Evolutionary conservation across 1,140 invertebrate species (phyloP).

Genomic region (Physella acuta): DNA sequence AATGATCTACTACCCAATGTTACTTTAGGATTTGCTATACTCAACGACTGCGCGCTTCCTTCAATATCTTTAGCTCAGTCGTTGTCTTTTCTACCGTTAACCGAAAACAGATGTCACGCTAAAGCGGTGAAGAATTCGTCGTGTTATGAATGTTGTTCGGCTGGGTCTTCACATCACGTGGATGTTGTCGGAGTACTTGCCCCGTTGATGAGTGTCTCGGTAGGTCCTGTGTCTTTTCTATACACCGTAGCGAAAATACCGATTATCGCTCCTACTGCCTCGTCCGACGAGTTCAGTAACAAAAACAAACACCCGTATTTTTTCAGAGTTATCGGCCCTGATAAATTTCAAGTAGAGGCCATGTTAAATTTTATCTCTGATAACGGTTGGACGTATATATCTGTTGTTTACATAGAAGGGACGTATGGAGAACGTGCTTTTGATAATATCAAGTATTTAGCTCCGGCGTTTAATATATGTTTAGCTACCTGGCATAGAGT

Average conservation of each 20-base stretch:
- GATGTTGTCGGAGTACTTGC: constrained; percentile 1
- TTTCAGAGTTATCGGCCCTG: background rate
- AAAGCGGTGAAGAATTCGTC: background rate
- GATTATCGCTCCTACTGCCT: background rate
- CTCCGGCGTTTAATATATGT: background rate
- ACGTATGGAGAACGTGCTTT: constrained; percentile 1
- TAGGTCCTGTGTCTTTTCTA: background rate
- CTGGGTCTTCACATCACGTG: background rate
- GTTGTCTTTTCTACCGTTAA: background rate
- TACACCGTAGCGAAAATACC: background rate
- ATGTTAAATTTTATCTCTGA: constrained; percentile 3
- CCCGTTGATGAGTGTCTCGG: background rate
- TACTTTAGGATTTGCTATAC: background rate
- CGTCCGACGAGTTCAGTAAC: constrained; percentile 8
- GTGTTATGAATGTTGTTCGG: background rate
- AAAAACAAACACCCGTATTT: constrained; percentile 2
- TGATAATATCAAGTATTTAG: background rate
- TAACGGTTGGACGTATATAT: constrained; percentile 14
- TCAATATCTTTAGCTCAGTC: background rate
- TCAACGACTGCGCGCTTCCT: background rate
- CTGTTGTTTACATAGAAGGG: background rate
- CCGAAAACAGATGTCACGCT: background rate
- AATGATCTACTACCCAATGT: constrained; percentile 1
- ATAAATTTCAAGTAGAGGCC: background rate
- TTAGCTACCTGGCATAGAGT: constrained; percentile 4